Evolutionary conservation across 2,113 vertebrate genomes (phyloP).

Genomic region (Anolis carolinensis): DNA sequence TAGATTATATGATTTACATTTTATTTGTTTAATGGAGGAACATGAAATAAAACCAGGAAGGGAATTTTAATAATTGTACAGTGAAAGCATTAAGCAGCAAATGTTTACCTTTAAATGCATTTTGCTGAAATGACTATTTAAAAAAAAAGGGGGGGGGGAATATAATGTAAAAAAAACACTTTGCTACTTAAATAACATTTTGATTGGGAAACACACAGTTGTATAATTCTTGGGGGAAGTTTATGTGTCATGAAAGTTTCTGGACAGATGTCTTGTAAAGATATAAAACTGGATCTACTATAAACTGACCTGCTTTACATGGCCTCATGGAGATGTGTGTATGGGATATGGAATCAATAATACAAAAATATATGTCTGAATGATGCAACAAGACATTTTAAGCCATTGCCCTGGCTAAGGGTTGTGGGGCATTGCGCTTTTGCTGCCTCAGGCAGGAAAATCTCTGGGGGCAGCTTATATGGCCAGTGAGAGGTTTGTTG

Average conservation of each 20-base stretch:
- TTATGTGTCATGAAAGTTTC: neutral
- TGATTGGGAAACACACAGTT: neutral
- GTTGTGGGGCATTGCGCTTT: neutral
- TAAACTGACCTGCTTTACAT: neutral
- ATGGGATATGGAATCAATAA: neutral
- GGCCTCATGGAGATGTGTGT: neutral
- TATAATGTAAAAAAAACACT: neutral
- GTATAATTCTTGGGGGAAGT: neutral
- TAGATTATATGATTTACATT: conserved; percentile 48
- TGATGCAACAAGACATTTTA: neutral
- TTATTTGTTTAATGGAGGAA: conserved; percentile 57
- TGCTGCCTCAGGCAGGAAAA: neutral
- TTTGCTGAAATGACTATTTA: conserved; percentile 29
- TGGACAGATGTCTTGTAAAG: neutral
- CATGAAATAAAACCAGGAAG: conserved; percentile 56
- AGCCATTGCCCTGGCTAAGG: neutral
- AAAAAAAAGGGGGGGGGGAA: neutral
- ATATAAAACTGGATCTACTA: neutral
- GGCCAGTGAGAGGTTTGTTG: neutral
- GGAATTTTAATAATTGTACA: conserved; percentile 39
- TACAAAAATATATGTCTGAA: neutral
- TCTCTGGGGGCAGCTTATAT: too few relatives aligned
- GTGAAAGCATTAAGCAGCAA: conserved; percentile 35
- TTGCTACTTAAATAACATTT: neutral
- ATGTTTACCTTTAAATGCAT: conserved; percentile 36